Percentiles rank a stretch among this genome's conserved stretches.
Evolutionary conservation across 2,888 invertebrate species (phyloP).

Genomic region (Syrista parreyssii): DNA sequence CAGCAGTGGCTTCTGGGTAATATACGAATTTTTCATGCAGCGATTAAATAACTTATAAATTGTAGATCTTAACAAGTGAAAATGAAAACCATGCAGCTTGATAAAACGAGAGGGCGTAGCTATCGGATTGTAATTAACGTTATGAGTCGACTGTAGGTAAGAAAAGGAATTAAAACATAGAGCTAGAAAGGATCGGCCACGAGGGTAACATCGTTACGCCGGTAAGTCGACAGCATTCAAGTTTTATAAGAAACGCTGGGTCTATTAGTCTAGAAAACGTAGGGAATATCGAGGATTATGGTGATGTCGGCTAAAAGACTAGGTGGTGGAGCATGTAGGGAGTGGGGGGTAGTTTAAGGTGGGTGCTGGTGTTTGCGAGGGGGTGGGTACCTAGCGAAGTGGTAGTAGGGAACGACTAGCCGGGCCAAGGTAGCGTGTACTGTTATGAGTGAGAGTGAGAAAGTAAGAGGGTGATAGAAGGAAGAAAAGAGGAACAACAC

Average conservation of each 20-base stretch:
- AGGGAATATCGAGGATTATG: not conserved
- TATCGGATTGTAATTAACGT: not conserved
- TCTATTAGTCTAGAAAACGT: not conserved
- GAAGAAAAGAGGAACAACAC: not conserved
- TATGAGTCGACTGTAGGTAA: not conserved
- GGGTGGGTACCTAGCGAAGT: not conserved
- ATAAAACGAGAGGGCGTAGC: not conserved
- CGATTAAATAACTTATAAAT: not conserved
- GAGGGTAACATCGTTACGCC: not conserved
- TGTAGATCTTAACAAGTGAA: not conserved
- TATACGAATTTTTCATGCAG: not conserved
- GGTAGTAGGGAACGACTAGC: not conserved
- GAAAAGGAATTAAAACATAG: not conserved
- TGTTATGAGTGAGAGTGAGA: not conserved
- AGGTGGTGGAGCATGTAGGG: not conserved
- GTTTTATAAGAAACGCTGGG: not conserved
- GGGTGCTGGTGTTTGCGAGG: not conserved
- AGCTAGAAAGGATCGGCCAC: not conserved
- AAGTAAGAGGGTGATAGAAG: not conserved
- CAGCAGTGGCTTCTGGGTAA: not conserved
- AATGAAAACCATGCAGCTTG: not conserved
- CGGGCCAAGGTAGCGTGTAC: not conserved
- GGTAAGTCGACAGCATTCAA: not conserved
- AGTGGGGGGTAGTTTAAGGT: not conserved
- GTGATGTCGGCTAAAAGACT: not conserved